A percentile compares a stretch with the other conserved stretches of the same genome.
Conservation (phyloP, 1,140 invertebrate genomes). For the Watersipora subatra region DNA sequence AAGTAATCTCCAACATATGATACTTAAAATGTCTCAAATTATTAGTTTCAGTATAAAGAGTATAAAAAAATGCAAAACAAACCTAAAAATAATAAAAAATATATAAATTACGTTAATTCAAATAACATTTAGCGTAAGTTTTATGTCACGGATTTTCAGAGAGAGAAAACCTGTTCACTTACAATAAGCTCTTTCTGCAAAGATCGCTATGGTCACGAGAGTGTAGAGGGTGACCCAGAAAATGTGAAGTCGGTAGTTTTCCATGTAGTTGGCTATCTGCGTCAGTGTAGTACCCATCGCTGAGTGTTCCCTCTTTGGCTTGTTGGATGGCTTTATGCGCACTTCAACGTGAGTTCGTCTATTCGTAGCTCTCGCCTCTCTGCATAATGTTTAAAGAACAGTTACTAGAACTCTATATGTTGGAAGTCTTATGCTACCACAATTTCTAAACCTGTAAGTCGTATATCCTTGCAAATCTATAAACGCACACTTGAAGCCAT, state of each 20-base stretch:
- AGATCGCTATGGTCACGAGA: background rate
- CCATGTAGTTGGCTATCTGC: background rate
- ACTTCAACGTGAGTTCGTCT: background rate
- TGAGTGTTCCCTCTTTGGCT: background rate
- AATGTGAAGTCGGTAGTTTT: background rate
- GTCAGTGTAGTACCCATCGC: background rate
- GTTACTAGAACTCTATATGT: background rate
- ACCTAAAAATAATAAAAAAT: too few species aligned
- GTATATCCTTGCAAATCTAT: too few species aligned
- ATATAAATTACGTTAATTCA: too few species aligned
- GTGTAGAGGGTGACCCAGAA: conserved; percentile 1
- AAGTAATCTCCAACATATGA: background rate
- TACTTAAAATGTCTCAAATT: background rate
- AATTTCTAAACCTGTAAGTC: background rate
- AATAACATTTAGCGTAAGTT: too few species aligned
- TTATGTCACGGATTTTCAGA: too few species aligned
- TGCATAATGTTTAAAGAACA: background rate
- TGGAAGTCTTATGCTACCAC: background rate
- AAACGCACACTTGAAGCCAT: too few species aligned
- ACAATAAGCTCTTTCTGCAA: background rate
- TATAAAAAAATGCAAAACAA: too few species aligned
- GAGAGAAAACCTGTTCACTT: too few species aligned
- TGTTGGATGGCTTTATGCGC: background rate
- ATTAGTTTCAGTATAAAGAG: background rate
- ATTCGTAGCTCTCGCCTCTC: background rate